Conservation (phyloP, 1,140 invertebrate genomes). For the Drusus annulatus region DNA sequence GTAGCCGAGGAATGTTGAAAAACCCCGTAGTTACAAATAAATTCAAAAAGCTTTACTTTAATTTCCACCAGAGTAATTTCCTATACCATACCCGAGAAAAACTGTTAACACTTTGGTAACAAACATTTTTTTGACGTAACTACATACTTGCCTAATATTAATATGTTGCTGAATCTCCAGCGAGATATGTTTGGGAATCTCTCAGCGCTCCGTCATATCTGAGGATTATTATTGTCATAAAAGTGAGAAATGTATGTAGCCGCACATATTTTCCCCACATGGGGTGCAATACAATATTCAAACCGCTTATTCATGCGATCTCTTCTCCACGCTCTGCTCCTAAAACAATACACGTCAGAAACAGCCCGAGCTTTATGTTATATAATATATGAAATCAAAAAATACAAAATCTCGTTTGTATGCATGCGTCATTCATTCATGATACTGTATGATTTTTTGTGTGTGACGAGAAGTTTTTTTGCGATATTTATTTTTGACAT, state of each 20-base stretch:
- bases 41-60: too few relatives aligned
- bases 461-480: too few relatives aligned
- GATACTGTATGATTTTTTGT: not conserved
- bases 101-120: too few relatives aligned
- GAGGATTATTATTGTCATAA: slow-evolving; percentile 44
- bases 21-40: too few relatives aligned
- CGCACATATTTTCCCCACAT: slow-evolving; percentile 4
- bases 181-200: slow-evolving; percentile 15
- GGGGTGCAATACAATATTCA: slow-evolving; percentile 50
- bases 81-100: too few relatives aligned
- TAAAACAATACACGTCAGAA: slow-evolving; percentile 46
- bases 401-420: not conserved
- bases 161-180: not conserved
- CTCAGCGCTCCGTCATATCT: slow-evolving; percentile 11
- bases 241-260: slow-evolving; percentile 30
- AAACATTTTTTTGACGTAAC: too few relatives aligned
- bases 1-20: too few relatives aligned
- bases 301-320: slow-evolving; percentile 40
- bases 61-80: too few relatives aligned
- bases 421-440: not conserved
- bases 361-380: slow-evolving; percentile 12
- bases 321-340: slow-evolving; percentile 14
- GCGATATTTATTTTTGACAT: too few relatives aligned
- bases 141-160: too few relatives aligned
- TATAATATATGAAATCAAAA: slow-evolving; percentile 4